Evolutionary conservation across 2,797 vertebrate species (phyloP), one percentile per base, ranked within the genome.

Genomic region (Etheostoma perlongum): DNA sequence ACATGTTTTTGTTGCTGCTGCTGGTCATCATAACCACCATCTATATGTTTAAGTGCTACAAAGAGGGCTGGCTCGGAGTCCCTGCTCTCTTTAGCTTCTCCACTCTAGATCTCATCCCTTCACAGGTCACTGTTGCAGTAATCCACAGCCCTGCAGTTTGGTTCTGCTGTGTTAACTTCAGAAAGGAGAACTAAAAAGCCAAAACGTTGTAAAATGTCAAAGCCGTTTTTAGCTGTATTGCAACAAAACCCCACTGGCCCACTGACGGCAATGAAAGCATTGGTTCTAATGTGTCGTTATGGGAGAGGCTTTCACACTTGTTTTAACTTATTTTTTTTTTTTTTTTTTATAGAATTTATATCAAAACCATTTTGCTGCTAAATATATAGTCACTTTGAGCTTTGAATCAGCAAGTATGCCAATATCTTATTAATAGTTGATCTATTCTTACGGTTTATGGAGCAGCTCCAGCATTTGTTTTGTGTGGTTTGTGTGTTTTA

Each of bases 171-270:
- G 54, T 60, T 70, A 30, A 48, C 60, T 44, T 49, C 27, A 44
- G 21, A 66, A 61, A 49, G 23, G 18, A 67, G 15, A 66, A 23
- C 30, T 25, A 11, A 72, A 55, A 8, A 46, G 36, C 36, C 36
- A 40, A 40, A 40, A 40, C 2, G 42, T 67, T 53, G 46, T 67
- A 47, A 76, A 81, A 66, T 68, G 79, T 76, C 63, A 53, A 21
- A 68, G 30, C 40, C 14, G 4, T 52, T 46, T 57, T 47, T 61
- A 11, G 46, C 64, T 16, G 46, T 15, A 16, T n/a, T 40, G 36
- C 36, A 49, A 30, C 40, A 40, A 40, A 65, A 59, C 57, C 65
- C 59, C 60, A 19, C 5, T 1, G 78, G 27, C 19, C 49, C 10
- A 33, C 62, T 55, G 61, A n/a, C 13, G 49, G 61, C 55, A 19